phyloP scores from a whole-genome alignment of 2,113 vertebrate species.

The Macrotis lagotis region DNA sequence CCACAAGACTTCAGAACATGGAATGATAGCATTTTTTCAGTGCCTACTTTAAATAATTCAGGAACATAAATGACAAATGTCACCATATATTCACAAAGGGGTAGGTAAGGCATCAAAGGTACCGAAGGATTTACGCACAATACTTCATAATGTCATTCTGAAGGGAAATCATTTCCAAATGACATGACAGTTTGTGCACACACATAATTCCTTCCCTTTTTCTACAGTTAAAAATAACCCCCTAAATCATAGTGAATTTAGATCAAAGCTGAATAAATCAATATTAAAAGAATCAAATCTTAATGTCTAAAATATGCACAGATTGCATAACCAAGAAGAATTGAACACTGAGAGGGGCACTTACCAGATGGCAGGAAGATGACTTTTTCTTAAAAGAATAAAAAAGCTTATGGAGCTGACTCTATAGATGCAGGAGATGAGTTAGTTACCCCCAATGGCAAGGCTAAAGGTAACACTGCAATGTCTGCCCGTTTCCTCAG shows the following conservation, averaged over 20 bases:
- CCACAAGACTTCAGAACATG: constrained; percentile 42
- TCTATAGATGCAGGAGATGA: constrained; percentile 26
- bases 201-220: not conserved
- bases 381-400: not conserved
- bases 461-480: constrained; percentile 21
- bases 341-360: constrained; percentile 8
- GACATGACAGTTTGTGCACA: not conserved
- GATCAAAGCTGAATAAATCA: constrained; percentile 5
- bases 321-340: not conserved
- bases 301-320: not conserved
- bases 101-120: not conserved
- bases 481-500: constrained; percentile 20
- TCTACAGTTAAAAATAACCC: not conserved
- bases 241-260: constrained; percentile 6
- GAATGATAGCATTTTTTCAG: constrained; percentile 27
- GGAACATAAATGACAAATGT: constrained; percentile 48
- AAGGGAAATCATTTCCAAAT: not conserved
- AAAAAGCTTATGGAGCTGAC: constrained; percentile 15
- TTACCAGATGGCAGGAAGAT: constrained; percentile 65
- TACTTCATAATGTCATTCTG: not conserved
- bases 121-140: not conserved
- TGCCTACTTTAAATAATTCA: constrained; percentile 39
- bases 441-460: constrained; percentile 63
- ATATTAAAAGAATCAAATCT: not conserved
- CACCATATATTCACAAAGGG: constrained; percentile 24